Conservation (phyloP, 2,888 invertebrate species). For the Trachelus troglodyta region DNA sequence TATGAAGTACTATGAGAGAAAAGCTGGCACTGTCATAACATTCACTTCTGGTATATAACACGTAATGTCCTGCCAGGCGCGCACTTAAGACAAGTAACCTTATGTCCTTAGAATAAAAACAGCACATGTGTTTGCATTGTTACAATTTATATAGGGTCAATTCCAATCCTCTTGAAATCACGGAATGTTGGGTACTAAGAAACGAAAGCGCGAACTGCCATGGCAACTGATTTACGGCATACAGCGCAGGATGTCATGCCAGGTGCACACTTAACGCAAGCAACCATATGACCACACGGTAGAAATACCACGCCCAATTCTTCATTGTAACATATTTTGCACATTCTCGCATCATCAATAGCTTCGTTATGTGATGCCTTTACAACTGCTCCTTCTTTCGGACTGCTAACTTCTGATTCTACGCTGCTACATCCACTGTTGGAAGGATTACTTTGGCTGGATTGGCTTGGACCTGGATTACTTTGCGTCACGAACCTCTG, state of each 20-base stretch:
- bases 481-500: neutral
- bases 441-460: neutral
- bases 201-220: conserved; percentile 75
- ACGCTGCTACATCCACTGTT: neutral
- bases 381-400: conserved; percentile 19
- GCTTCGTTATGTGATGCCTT: conserved; percentile 41
- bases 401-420: conserved; percentile 6
- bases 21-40: neutral
- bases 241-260: conserved; percentile 88
- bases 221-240: conserved; percentile 81
- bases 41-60: neutral
- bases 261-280: conserved; percentile 91
- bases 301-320: conserved; percentile 92
- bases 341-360: conserved; percentile 72
- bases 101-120: neutral
- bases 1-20: conserved; percentile 49
- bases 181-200: conserved; percentile 53
- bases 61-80: neutral
- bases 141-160: neutral
- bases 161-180: neutral
- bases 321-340: conserved; percentile 92
- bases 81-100: neutral
- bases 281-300: conserved; percentile 95
- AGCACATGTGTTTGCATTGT: neutral
- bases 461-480: neutral